Evolutionary conservation across 2,888 invertebrate genomes (phyloP), one percentile per base, ranked within the genome.

Genomic region (Tetragnatha montana): DNA sequence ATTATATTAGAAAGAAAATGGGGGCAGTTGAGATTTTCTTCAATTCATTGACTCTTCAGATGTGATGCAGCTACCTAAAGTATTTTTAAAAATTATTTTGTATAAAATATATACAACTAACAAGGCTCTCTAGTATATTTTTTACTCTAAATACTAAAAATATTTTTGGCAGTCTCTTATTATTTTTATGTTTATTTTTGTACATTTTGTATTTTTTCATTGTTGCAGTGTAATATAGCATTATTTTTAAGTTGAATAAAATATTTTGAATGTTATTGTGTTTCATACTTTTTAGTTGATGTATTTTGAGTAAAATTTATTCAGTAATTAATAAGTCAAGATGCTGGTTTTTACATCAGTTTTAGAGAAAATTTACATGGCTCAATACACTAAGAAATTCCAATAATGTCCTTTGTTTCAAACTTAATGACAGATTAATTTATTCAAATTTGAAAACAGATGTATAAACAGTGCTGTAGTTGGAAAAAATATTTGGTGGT

Each of bases 161-260:
- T 60, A 60, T 8, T 60, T 60, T 60, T 17, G 12, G 12, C 60
- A 60, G 12, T 60, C 17, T 60, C 12, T 35, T 22, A 6, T 76
- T 8, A 76, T 76, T 50, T 8, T 74, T 76, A n/a, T 84, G 83
- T 76, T 84, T 76, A 84, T 75, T 81, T 84, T 84, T 84, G 83
- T 84, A 84, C 19, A 84, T 84, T 73, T 76, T 84, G 83, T 75
- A 74, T 68, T 82, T 70, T 50, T 76, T 84, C 70, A 80, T 69
- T 84, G 49, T 84, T 76, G 83, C 83, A 84, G 83, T 84, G 83
- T 84, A 84, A 84, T 76, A 84, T 84, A 84, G 75, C 83, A 84
- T 84, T 76, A 75, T 51, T 74, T n/a, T 71, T 22, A 73, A 82
- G 74, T 82, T 82, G 51, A 82, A 82, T 82, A 82, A 80, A 82